Evolutionary conservation across 2,113 vertebrate genomes (phyloP).

Genomic region (Macheiramphus alcinus): DNA sequence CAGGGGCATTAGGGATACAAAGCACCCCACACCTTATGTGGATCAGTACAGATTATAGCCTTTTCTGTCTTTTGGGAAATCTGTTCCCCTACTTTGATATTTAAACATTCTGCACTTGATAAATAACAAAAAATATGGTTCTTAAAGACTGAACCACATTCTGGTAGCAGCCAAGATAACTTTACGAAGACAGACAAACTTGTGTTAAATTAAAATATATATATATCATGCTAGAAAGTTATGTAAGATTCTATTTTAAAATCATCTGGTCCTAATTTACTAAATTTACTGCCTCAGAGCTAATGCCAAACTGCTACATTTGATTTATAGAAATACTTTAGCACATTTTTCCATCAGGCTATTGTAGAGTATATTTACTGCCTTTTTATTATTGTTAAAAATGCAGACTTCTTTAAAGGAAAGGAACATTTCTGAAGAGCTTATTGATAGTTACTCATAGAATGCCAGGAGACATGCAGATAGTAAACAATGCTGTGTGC

Average conservation of each 20-base stretch:
- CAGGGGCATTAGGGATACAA: neutral
- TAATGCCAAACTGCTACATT: constrained; percentile 73
- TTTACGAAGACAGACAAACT: constrained; percentile 68
- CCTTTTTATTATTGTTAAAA: constrained; percentile 70
- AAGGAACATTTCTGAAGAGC: constrained; percentile 50
- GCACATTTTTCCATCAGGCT: constrained; percentile 77
- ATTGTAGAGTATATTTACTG: constrained; percentile 72
- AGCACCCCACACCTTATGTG: neutral
- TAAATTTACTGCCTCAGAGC: constrained; percentile 75
- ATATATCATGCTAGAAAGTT: constrained; percentile 62
- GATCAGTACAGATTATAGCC: neutral
- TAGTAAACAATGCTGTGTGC: constrained; percentile 69
- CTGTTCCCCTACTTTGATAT: neutral
- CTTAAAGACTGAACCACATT: neutral
- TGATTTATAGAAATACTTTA: constrained; percentile 83
- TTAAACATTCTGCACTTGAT: constrained; percentile 14
- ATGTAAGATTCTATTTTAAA: constrained; percentile 82
- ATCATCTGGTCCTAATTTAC: constrained; percentile 81
- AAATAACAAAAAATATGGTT: neutral
- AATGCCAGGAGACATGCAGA: constrained; percentile 58
- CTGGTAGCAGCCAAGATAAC: constrained; percentile 61
- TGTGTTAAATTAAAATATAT: constrained; percentile 25
- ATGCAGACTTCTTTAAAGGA: constrained; percentile 55
- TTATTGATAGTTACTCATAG: constrained; percentile 66
- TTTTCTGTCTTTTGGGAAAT: neutral